Evolutionary conservation across 2,797 vertebrate genomes (phyloP).

Genomic region (Dermochelys coriacea): DNA sequence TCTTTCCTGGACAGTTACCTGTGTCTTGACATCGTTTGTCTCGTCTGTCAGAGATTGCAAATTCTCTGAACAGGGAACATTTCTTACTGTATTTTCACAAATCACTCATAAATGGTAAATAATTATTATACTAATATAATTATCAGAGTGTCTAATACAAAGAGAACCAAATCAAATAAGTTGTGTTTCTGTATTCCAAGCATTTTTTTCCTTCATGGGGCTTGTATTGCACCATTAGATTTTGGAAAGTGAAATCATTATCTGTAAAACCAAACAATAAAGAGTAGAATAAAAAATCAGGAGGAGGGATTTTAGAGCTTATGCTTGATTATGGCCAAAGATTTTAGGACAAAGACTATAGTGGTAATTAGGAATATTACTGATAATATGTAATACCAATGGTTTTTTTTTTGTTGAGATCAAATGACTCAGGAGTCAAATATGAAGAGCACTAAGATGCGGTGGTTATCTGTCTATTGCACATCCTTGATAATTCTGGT

Average conservation of each 20-base stretch:
- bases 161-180: not conserved
- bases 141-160: not conserved
- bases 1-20: no score
- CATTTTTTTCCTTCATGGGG: not conserved
- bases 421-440: not conserved
- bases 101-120: not conserved
- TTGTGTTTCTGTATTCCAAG: not conserved
- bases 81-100: not conserved
- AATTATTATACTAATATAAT: not conserved
- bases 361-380: rapidly evolving
- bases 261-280: conserved; percentile 1
- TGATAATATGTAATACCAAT: not conserved
- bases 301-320: not conserved
- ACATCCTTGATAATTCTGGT: not conserved
- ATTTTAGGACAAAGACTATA: not conserved
- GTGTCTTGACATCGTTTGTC: no score
- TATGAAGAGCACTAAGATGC: not conserved
- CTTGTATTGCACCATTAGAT: not conserved
- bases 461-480: not conserved
- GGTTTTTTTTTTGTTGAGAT: not conserved
- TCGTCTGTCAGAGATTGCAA: not conserved
- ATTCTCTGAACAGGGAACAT: not conserved
- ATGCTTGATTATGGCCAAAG: not conserved
- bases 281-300: not conserved
- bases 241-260: not conserved